Evolutionary conservation across 2,888 invertebrate genomes (phyloP), one percentile per base, ranked within the genome.

Genomic region (Drosophila prolongata): DNA sequence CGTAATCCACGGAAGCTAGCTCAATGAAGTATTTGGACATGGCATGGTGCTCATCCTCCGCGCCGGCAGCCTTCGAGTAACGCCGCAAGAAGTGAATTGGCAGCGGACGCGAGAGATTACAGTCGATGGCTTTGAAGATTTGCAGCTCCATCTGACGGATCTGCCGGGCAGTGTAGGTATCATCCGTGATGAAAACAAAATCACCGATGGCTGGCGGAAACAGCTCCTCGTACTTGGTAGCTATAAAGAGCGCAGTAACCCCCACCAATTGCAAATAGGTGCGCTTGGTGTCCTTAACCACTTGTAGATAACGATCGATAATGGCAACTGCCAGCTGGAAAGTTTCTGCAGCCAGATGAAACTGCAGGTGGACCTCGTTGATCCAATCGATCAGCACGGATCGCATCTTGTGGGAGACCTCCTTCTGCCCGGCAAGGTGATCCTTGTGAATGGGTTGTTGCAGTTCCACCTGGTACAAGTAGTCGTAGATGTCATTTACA

Each of bases 211-310:
- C 96, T 0, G 98, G 98, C 1, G 96, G 94, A 88, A 96, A 97
- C 88, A 98, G 96, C 93, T 99, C 99, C 93, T 99, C 99, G 89
- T 97, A 98, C 92, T 99, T 99, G 89, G 96, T 95, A 0, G 99
- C 98, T 58, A 98, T 95, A 86, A 97, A 95, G 94, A 99, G 95
- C 0, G 98, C 96, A 0, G 98, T 95, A 1, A 97, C 95, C 4
- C 98, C 98, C 11, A 98, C 96, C 75, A 98, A 93, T 90, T 99
- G 98, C 66, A 98, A 93, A 79, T 95, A 94, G 76, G 94, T 95
- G 76, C 95, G 94, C 57, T 94, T 93, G 35, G 96, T 94, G 16
- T 94, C 93, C 50, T 93, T 93, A 37, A 94, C 94, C 3, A 90
- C 93, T 75, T 92, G 92, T 61, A 99, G 94, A 93, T 96, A 98